These are phyloP conservation scores for Azemiops feae DNA, from an alignment of 2,113 vertebrate species.

Conservation along the genomic window DNA sequence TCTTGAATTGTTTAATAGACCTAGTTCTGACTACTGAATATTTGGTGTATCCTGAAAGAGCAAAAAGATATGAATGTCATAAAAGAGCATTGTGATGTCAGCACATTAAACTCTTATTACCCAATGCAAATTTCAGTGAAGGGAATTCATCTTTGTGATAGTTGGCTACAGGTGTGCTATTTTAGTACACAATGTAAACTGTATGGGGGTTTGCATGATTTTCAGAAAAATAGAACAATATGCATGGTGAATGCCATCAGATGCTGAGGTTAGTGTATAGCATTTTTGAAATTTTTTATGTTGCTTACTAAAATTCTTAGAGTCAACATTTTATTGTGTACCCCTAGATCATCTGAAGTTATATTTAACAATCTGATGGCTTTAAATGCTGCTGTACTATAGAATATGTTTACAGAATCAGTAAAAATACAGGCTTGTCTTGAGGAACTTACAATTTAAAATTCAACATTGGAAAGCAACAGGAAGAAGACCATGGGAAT, in stretches of 20 bases:
- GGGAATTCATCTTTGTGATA: conserved; percentile 23
- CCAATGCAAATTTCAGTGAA: conserved; percentile 14
- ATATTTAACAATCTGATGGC: neutral
- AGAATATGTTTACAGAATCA: neutral
- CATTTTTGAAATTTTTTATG: neutral
- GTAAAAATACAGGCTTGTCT: neutral
- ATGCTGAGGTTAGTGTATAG: neutral
- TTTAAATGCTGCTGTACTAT: neutral
- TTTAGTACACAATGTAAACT: neutral
- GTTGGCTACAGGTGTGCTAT: neutral
- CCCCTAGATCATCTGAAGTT: neutral
- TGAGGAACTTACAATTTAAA: neutral
- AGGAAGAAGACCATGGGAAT: neutral
- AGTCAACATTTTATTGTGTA: neutral
- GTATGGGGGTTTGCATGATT: neutral
- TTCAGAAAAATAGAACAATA: neutral
- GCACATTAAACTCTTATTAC: conserved; percentile 11
- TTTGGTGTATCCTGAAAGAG: conserved; percentile 15
- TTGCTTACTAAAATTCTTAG: neutral
- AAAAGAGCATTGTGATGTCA: conserved; percentile 26
- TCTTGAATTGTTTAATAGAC: neutral
- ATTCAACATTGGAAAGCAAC: neutral
- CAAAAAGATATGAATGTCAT: conserved; percentile 11
- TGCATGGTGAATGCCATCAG: neutral
- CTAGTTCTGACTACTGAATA: conserved; percentile 7